Evolutionary conservation across 2,113 vertebrate species (phyloP).

Genomic region (Naja naja): DNA sequence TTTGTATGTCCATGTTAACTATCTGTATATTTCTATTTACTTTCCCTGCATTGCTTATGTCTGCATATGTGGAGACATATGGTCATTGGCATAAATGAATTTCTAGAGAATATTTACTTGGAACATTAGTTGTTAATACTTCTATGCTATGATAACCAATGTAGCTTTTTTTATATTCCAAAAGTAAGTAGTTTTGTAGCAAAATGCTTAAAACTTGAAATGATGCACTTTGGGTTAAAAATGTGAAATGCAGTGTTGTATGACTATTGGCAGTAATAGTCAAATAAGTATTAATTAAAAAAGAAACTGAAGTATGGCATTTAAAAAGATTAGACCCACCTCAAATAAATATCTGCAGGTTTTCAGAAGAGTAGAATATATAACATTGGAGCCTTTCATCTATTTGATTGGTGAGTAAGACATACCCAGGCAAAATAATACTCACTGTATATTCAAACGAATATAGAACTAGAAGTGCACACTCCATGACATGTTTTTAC

Average conservation of each 20-base stretch:
- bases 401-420: neutral
- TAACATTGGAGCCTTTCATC: neutral
- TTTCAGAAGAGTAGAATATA: neutral
- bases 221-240: neutral
- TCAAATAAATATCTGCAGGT: neutral
- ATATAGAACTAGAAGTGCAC: neutral
- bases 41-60: conserved; percentile 26
- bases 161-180: conserved; percentile 53
- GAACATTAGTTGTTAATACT: conserved; percentile 45
- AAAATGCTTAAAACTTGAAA: neutral
- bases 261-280: neutral
- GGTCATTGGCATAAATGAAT: conserved; percentile 32
- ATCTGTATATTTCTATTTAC: neutral
- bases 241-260: neutral
- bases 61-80: conserved; percentile 45
- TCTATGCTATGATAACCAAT: conserved; percentile 26
- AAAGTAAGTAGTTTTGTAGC: neutral
- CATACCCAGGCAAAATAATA: neutral
- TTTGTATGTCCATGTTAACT: conserved; percentile 50
- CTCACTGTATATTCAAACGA: neutral
- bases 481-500: neutral
- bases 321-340: neutral
- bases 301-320: neutral
- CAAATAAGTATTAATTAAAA: neutral
- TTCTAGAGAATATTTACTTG: conserved; percentile 46